Base-by-base conservation (phyloP, 2,113 vertebrate genomes). In the Clarias macrocephalus region DNA sequence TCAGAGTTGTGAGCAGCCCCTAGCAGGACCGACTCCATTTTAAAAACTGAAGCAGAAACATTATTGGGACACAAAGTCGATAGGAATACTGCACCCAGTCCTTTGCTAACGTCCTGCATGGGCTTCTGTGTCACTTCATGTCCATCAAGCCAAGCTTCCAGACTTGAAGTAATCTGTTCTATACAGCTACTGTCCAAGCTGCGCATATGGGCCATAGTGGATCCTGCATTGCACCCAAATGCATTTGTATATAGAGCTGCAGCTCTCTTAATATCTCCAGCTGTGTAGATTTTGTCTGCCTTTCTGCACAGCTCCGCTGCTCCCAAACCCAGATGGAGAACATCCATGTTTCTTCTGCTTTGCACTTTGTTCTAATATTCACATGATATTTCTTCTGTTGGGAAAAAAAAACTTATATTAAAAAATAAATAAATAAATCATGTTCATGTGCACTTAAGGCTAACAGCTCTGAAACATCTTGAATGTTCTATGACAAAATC, bases 211-310 rank as follows among this genome's bases (percentile, higher is more conserved):
- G 91, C 89, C 16, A 96, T 42, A 0, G 96, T 96, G 0, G 93
- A 92, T 76, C 94, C 91, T 0, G 93, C 95, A 0, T 96, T 95
- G 89, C 94, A 95, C 90, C 95, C 96, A 92, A 98, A 99, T 30
- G 96, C 97, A 0, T 96, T 94, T 86, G 94, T 90, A 91, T 97
- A 99, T 91, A 96, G 95, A 48, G 95, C 94, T 0, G 96, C 95
- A 66, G 97, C 97, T 66, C 85, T 79, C 0, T 86, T 88, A 0
- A 92, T 56, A 42, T 96, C 93, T 30, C 96, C 95, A 15, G 88
- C 90, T 10, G 90, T 15, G 1, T 97, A 93, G 9, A 92, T 92
- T 63, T 86, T 91, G 79, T 97, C 96, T 4, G 94, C 98, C 28
- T 97, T 94, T 86, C 72, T 62, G 76, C 96, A 98, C 8, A 98